Conservation (phyloP, 2,888 invertebrate genomes). For the Platycheirus albimanus region DNA sequence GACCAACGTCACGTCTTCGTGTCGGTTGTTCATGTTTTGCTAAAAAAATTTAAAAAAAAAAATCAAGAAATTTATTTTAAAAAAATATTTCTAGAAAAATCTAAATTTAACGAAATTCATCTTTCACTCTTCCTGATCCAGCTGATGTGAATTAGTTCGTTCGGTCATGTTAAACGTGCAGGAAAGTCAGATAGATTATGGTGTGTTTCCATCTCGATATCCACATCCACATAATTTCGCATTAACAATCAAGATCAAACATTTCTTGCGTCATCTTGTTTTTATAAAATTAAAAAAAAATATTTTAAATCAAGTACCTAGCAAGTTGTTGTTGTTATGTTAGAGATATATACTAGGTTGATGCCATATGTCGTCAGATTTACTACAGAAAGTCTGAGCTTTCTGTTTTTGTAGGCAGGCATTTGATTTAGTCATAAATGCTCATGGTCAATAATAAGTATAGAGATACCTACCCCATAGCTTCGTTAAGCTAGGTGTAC, state of each 20-base stretch:
- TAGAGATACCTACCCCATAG: background rate
- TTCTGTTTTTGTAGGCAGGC: background rate
- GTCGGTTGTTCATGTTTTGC: too few relatives aligned
- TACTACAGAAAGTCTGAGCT: background rate
- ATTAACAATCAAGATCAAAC: conserved; percentile 44
- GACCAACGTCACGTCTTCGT: conserved; percentile 18
- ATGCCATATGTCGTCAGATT: conserved; percentile 11
- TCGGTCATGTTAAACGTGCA: background rate
- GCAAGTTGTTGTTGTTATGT: conserved; percentile 11
- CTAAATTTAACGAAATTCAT: background rate
- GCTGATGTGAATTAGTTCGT: background rate
- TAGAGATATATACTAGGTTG: too few relatives aligned
- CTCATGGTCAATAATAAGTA: too few relatives aligned
- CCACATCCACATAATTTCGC: conserved; percentile 7
- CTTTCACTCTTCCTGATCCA: background rate
- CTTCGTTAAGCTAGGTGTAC: too few relatives aligned
- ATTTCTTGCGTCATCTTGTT: conserved; percentile 45
- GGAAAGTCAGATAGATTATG: background rate
- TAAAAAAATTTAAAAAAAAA: too few relatives aligned
- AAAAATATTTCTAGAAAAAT: background rate
- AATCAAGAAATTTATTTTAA: background rate
- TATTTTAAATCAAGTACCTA: background rate
- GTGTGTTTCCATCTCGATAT: background rate
- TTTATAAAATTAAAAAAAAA: background rate
- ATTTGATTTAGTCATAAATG: conserved; percentile 1